A percentile compares a stretch with the other conserved stretches of the same genome.
Evolutionary conservation across 2,113 vertebrate species (phyloP).

Genomic region (Bujurquina vittata): DNA sequence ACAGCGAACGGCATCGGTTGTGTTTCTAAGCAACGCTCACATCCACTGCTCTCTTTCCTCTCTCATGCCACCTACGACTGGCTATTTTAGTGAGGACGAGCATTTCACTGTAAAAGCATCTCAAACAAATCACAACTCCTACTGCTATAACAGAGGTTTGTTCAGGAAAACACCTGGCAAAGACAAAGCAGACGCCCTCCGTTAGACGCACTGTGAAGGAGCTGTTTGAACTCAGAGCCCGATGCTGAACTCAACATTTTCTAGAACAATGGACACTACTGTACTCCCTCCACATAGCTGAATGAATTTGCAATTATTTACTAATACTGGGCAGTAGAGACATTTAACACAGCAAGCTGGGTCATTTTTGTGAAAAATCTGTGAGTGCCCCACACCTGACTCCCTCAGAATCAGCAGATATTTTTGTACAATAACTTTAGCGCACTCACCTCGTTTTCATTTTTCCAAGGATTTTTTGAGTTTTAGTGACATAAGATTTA

Average conservation of each 20-base stretch:
- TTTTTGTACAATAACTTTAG: too few relatives aligned
- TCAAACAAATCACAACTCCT: background rate
- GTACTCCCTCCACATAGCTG: conserved; percentile 57
- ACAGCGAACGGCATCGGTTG: conserved; percentile 46
- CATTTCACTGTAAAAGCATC: conserved; percentile 21
- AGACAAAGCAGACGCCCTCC: conserved; percentile 14
- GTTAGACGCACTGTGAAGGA: conserved; percentile 1
- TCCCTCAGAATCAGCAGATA: too few relatives aligned
- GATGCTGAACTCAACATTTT: conserved; percentile 23
- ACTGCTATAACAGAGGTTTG: background rate
- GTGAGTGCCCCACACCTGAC: too few relatives aligned
- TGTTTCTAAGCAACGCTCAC: conserved; percentile 76
- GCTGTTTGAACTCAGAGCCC: conserved; percentile 29
- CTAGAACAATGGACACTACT: conserved; percentile 61
- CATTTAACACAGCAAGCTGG: background rate
- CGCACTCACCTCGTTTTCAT: too few relatives aligned
- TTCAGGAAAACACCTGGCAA: background rate
- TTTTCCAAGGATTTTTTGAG: too few relatives aligned
- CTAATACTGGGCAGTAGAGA: conserved; percentile 36
- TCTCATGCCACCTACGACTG: conserved; percentile 57
- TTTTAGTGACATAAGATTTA: background rate
- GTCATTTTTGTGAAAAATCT: background rate
- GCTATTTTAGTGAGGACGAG: conserved; percentile 35
- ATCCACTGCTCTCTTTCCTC: conserved; percentile 51
- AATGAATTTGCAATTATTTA: conserved; percentile 55